Conservation (phyloP, 2,888 invertebrate species). For the Mimas tiliae region DNA sequence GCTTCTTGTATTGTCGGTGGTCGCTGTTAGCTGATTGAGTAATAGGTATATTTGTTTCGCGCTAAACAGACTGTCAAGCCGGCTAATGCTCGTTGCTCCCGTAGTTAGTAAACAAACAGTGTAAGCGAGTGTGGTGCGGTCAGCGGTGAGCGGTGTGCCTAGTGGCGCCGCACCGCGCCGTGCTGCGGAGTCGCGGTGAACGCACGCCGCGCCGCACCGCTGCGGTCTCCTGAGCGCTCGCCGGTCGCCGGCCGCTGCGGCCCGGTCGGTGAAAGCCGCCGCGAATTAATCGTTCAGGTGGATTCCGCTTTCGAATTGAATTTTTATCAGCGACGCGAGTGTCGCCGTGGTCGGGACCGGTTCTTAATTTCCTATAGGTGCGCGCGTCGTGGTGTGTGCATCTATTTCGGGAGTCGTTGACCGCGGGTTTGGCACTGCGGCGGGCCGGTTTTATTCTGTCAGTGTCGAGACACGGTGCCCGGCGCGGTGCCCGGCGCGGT, state of each 20-base stretch:
- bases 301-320: constrained; percentile 80
- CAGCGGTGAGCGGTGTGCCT: neutral
- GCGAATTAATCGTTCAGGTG: constrained; percentile 75
- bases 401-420: constrained; percentile 84
- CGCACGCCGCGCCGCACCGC: constrained; percentile 3
- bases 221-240: constrained; percentile 10
- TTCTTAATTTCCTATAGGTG: constrained; percentile 75
- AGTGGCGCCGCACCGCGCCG: neutral
- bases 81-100: neutral
- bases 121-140: neutral
- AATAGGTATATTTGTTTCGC: neutral
- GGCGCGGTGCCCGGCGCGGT: constrained; percentile 43
- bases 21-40: neutral
- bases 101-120: constrained; percentile 20
- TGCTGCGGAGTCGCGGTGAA: neutral
- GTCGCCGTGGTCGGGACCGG: constrained; percentile 69
- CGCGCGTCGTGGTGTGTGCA: constrained; percentile 60
- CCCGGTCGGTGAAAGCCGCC: constrained; percentile 69
- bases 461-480: constrained; percentile 47
- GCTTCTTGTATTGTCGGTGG: neutral
- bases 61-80: too few relatives aligned
- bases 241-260: too few relatives aligned
- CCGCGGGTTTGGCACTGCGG: constrained; percentile 72
- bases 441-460: constrained; percentile 61
- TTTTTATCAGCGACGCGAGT: constrained; percentile 67